Evolutionary conservation across 2,797 vertebrate species (phyloP).

Genomic region (Anguilla marmorata): DNA sequence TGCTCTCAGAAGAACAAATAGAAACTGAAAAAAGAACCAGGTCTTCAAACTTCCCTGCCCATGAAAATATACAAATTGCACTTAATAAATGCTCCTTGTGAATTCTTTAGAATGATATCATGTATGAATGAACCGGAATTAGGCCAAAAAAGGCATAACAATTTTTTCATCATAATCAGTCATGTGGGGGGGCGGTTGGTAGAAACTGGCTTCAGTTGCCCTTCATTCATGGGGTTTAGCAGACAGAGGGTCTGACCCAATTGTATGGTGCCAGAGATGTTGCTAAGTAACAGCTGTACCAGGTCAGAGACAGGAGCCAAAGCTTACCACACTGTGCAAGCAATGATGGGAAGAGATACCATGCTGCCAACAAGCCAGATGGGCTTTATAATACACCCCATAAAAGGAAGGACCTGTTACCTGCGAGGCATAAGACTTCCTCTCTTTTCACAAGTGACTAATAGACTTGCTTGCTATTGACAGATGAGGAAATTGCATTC

Average conservation of each 20-base stretch:
- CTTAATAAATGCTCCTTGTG: background rate
- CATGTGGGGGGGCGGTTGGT: background rate
- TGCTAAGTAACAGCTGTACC: slow-evolving; percentile 12
- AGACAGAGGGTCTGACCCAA: slow-evolving; percentile 8
- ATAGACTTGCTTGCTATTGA: background rate
- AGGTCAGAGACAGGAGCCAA: slow-evolving; percentile 14
- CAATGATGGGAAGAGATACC: background rate
- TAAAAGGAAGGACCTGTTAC: background rate
- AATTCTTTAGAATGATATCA: background rate
- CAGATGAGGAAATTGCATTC: slow-evolving; percentile 1
- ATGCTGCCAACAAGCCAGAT: background rate
- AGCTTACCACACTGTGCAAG: background rate
- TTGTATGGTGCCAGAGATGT: background rate
- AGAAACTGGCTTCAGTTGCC: background rate
- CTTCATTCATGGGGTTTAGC: slow-evolving; percentile 7
- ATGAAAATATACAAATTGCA: background rate
- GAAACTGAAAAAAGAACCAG: background rate
- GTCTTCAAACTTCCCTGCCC: background rate
- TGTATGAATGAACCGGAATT: background rate
- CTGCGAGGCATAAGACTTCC: background rate
- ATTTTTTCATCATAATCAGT: background rate
- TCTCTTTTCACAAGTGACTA: background rate
- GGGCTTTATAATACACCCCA: background rate
- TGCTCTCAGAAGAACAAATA: background rate
- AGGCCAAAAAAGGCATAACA: background rate